Conservation (phyloP, 2,888 invertebrate species). For the Caenorhabditis angaria region DNA sequence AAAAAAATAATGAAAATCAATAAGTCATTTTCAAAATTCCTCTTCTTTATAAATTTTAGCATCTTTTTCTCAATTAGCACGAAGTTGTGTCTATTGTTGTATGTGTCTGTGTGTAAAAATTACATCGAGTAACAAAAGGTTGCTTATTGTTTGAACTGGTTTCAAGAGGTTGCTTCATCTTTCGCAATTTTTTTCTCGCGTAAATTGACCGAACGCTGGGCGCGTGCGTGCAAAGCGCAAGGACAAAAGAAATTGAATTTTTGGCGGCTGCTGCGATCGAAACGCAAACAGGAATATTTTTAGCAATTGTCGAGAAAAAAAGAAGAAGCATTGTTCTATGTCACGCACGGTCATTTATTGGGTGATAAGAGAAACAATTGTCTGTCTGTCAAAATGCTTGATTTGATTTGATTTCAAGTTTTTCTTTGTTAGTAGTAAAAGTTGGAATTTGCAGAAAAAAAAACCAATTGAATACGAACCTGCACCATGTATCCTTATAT, state of each 20-base stretch:
- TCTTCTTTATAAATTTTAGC: neutral
- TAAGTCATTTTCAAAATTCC: neutral
- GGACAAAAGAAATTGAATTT: neutral
- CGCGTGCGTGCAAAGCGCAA: neutral
- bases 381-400: neutral
- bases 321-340: conserved; percentile 11
- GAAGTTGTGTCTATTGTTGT: neutral
- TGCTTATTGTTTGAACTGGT: neutral
- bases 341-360: conserved; percentile 13
- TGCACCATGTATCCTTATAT: conserved; percentile 65
- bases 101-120: neutral
- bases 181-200: neutral
- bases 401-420: neutral
- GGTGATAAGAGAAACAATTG: conserved; percentile 17
- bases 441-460: conserved; percentile 3
- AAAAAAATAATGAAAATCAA: neutral
- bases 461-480: conserved; percentile 15
- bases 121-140: neutral
- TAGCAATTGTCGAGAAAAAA: conserved; percentile 2
- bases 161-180: neutral
- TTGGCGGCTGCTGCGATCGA: neutral
- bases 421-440: neutral
- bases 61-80: neutral
- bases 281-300: conserved; percentile 10
- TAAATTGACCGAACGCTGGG: neutral